A percentile compares a stretch with the other conserved stretches of the same genome.
phyloP scores from a whole-genome alignment of 2,113 vertebrate species.

The Dasypus novemcinctus region DNA sequence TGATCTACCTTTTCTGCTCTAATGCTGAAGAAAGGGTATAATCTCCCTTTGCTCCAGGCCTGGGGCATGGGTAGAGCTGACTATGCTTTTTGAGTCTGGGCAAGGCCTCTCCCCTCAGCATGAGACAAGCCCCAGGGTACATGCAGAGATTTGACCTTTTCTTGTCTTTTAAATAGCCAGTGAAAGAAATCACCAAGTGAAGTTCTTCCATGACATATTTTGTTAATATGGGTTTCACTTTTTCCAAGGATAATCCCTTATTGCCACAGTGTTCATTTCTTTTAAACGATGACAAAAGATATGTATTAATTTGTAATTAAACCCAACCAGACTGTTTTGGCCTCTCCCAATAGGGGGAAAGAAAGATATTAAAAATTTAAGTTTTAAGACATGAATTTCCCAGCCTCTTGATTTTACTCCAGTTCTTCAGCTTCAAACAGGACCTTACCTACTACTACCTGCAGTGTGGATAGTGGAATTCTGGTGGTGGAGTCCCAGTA shows the following conservation, averaged over 20 bases:
- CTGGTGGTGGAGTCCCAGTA: background rate
- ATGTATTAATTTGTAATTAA: slow-evolving; percentile 87
- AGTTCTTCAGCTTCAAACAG: background rate
- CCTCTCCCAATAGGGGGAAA: slow-evolving; percentile 80
- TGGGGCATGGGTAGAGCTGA: slow-evolving; percentile 60
- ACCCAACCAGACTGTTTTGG: slow-evolving; percentile 83
- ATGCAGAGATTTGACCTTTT: background rate
- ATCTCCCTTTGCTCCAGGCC: slow-evolving; percentile 14
- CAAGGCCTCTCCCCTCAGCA: background rate
- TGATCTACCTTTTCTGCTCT: background rate
- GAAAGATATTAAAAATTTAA: slow-evolving; percentile 85
- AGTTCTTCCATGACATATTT: slow-evolving; percentile 67
- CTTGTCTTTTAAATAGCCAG: slow-evolving; percentile 11
- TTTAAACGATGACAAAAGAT: slow-evolving; percentile 74
- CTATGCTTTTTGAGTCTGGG: slow-evolving; percentile 66
- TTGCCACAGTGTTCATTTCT: slow-evolving; percentile 84
- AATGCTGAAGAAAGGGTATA: background rate
- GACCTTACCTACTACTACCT: background rate
- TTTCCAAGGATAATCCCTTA: slow-evolving; percentile 75
- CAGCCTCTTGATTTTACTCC: slow-evolving; percentile 74
- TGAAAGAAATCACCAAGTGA: slow-evolving; percentile 71
- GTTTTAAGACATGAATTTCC: slow-evolving; percentile 83
- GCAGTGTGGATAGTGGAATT: background rate
- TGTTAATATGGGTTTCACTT: slow-evolving; percentile 85
- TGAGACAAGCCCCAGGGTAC: background rate